These are phyloP conservation scores for Phlogophora meticulosa DNA, from an alignment of 2,888 invertebrate species.

Conservation along the genomic window DNA sequence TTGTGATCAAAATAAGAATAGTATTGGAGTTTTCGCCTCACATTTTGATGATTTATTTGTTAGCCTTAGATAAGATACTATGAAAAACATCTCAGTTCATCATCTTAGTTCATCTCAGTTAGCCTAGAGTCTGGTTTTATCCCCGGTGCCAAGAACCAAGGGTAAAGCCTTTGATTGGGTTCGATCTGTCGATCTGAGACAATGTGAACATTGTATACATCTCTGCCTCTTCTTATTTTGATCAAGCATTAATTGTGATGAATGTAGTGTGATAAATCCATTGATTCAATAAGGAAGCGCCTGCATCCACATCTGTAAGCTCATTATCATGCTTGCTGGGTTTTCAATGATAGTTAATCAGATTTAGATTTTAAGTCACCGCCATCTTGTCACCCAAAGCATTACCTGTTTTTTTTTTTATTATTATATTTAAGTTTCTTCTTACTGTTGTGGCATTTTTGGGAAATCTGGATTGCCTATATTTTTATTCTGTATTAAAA, in stretches of 20 bases:
- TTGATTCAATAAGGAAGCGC: too few relatives aligned
- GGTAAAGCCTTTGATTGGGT: too few relatives aligned
- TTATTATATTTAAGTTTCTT: conserved; percentile 30
- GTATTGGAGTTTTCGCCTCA: background rate
- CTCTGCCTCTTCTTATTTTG: conserved; percentile 11
- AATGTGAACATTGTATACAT: background rate
- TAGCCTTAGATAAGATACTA: too few relatives aligned
- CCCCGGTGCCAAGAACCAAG: too few relatives aligned
- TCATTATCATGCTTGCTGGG: background rate
- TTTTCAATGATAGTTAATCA: background rate
- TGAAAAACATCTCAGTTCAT: too few relatives aligned
- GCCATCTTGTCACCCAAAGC: background rate
- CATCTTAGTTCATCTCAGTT: too few relatives aligned
- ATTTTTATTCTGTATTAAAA: too few relatives aligned
- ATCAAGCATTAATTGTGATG: too few relatives aligned
- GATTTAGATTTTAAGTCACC: background rate
- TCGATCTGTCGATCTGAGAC: too few relatives aligned
- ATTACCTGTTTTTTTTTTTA: background rate
- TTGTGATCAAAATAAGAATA: conserved; percentile 13
- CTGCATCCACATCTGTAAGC: too few relatives aligned
- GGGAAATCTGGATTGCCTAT: background rate
- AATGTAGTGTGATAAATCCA: too few relatives aligned
- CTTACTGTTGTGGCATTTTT: conserved; percentile 8
- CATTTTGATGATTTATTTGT: background rate
- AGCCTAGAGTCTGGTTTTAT: too few relatives aligned